These are phyloP conservation scores for Chondrosia reniformis DNA, from an alignment of 37 sponge, comb jelly and placozoan genomes.

Conservation along the genomic window DNA sequence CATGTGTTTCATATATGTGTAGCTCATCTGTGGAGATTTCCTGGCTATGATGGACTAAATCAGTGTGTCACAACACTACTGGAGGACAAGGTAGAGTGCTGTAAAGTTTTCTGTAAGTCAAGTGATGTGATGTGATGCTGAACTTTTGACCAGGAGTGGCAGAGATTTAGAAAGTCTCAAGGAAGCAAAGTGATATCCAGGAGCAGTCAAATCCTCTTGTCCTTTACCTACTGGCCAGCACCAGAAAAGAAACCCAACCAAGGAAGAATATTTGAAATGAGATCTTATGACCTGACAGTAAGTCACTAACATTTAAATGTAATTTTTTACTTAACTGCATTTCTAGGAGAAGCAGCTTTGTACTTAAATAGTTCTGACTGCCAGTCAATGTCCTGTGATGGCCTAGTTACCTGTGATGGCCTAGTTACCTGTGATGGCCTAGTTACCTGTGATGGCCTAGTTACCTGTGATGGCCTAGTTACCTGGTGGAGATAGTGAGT, in stretches of 20 bases:
- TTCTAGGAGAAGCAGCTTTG: too few species aligned
- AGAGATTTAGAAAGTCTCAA: slow-evolving; percentile 18
- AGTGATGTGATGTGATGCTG: not conserved
- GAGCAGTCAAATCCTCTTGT: slow-evolving; percentile 60
- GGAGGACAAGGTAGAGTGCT: not conserved
- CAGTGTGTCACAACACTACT: too few species aligned
- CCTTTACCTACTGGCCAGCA: slow-evolving; percentile 83
- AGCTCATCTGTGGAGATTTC: slow-evolving; percentile 69
- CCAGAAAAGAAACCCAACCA: not conserved
- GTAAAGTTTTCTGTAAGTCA: not conserved
- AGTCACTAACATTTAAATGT: not conserved
- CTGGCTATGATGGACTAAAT: slow-evolving; percentile 29
- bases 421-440: too few species aligned
- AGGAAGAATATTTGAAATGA: slow-evolving; percentile 70
- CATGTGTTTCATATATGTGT: not conserved
- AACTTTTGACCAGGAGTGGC: slow-evolving; percentile 51
- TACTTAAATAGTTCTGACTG: too few species aligned
- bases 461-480: too few species aligned
- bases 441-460: too few species aligned
- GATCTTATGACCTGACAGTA: slow-evolving; percentile 73
- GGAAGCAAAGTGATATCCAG: slow-evolving; percentile 38
- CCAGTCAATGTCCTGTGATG: too few species aligned
- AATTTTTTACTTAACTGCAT: too few species aligned
- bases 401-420: too few species aligned
- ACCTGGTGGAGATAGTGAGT: too few species aligned